These are phyloP conservation scores for Centropristis striata DNA, from an alignment of 2,113 vertebrate species.

Conservation along the genomic window DNA sequence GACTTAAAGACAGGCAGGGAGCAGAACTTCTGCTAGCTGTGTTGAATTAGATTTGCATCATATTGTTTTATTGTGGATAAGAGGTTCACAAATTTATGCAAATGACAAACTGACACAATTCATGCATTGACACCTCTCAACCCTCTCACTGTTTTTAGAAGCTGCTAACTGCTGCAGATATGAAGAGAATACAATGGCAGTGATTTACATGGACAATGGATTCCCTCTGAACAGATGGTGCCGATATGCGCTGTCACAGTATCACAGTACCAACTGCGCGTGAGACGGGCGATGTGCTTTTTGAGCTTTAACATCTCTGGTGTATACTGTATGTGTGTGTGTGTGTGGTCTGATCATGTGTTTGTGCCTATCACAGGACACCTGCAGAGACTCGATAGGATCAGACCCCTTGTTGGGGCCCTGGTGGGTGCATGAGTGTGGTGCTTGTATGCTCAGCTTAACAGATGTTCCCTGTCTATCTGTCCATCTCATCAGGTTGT, in stretches of 20 bases:
- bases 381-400: slow-evolving; percentile 51
- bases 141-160: slow-evolving; percentile 5
- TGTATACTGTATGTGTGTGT: slow-evolving; percentile 16
- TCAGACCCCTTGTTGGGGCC: slow-evolving; percentile 37
- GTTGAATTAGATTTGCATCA: background rate
- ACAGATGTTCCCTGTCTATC: slow-evolving; percentile 69
- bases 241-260: slow-evolving; percentile 69
- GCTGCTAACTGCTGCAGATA: background rate
- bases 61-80: background rate
- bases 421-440: slow-evolving; percentile 10
- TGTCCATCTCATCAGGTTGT: slow-evolving; percentile 65
- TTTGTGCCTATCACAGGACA: slow-evolving; percentile 59
- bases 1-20: background rate
- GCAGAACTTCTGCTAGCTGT: background rate
- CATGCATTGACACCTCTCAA: background rate
- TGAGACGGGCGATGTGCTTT: slow-evolving; percentile 51
- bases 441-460: slow-evolving; percentile 16
- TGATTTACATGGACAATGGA: slow-evolving; percentile 26
- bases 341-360: slow-evolving; percentile 63
- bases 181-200: background rate
- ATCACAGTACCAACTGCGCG: slow-evolving; percentile 56
- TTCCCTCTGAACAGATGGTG: slow-evolving; percentile 61
- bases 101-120: background rate
- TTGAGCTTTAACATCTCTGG: slow-evolving; percentile 48
- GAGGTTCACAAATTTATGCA: background rate